Percentiles rank a stretch among this genome's conserved stretches.
These are phyloP conservation scores for Noctua comes DNA, from an alignment of 2,888 invertebrate genomes.

Conservation along the genomic window DNA sequence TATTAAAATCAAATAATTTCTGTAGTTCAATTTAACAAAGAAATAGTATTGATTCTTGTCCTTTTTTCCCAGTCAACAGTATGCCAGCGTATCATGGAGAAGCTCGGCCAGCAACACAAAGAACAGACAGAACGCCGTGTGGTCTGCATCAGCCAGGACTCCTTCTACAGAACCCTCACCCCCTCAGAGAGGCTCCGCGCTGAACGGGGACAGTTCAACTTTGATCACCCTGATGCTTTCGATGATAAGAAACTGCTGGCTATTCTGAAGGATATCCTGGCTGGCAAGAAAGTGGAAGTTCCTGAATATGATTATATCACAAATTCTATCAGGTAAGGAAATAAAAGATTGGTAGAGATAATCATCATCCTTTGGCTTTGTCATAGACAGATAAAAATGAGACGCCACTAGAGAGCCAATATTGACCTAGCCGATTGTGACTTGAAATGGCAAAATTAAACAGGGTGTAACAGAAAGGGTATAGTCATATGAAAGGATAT, in stretches of 20 bases:
- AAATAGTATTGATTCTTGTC: background rate
- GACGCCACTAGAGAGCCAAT: background rate
- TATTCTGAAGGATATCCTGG: constrained; percentile 95
- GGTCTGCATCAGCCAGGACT: constrained; percentile 98
- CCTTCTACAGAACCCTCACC: constrained; percentile 97
- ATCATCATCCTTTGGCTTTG: background rate
- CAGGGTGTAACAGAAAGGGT: no score
- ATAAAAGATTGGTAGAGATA: background rate
- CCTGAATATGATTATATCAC: constrained; percentile 98
- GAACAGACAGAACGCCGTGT: constrained; percentile 97
- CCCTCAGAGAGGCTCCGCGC: constrained; percentile 95
- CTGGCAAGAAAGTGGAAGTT: constrained; percentile 96
- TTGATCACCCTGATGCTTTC: constrained; percentile 99
- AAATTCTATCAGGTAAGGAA: constrained; percentile 94
- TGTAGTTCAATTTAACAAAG: no score
- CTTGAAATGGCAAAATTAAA: no score
- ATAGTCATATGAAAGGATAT: no score
- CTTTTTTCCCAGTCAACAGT: constrained; percentile 95
- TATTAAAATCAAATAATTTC: no score
- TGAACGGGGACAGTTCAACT: constrained; percentile 98
- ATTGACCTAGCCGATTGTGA: background rate
- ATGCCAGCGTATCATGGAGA: constrained; percentile 99
- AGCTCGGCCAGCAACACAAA: constrained; percentile 97
- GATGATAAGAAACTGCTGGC: constrained; percentile 96
- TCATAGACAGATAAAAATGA: background rate